A percentile compares a stretch with the other conserved stretches of the same genome.
Evolutionary conservation across 2,113 vertebrate genomes (phyloP).

Genomic region (Paracanthobrama guichenoti): DNA sequence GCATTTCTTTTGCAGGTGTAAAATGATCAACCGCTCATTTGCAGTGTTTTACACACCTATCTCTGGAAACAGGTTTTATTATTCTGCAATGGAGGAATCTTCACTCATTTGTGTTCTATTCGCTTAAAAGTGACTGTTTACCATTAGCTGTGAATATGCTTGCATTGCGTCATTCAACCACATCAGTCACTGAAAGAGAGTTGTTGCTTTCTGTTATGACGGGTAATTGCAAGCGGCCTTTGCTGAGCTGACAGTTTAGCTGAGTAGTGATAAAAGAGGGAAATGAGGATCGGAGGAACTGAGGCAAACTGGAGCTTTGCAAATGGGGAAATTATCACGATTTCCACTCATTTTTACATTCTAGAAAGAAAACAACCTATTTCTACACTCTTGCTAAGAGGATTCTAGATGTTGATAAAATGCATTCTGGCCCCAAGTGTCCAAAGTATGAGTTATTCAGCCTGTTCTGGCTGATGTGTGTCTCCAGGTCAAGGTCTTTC

Average conservation of each 20-base stretch:
- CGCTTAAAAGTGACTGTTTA: not conserved
- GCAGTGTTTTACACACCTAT: slow-evolving; percentile 4
- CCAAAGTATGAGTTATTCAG: slow-evolving; percentile 26
- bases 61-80: not conserved
- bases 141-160: not conserved
- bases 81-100: not conserved
- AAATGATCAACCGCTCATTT: not conserved
- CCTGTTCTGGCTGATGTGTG: slow-evolving; percentile 15
- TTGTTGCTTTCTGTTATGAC: slow-evolving; percentile 23
- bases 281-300: not conserved
- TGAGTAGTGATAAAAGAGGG: not conserved
- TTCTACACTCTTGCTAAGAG: not conserved
- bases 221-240: slow-evolving; percentile 22
- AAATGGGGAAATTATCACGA: not conserved
- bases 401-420: not conserved
- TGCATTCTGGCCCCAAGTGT: not conserved
- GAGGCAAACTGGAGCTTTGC: not conserved
- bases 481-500: slow-evolving; percentile 30
- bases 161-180: not conserved
- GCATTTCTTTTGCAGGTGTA: slow-evolving; percentile 5
- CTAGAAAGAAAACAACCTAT: not conserved
- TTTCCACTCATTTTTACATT: not conserved
- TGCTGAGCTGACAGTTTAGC: slow-evolving; percentile 34
- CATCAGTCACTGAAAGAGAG: not conserved
- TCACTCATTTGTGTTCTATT: not conserved